A percentile compares a stretch with the other conserved stretches of the same genome.
phyloP scores from a whole-genome alignment of 2,113 vertebrate genomes.

The Aegithalos caudatus region DNA sequence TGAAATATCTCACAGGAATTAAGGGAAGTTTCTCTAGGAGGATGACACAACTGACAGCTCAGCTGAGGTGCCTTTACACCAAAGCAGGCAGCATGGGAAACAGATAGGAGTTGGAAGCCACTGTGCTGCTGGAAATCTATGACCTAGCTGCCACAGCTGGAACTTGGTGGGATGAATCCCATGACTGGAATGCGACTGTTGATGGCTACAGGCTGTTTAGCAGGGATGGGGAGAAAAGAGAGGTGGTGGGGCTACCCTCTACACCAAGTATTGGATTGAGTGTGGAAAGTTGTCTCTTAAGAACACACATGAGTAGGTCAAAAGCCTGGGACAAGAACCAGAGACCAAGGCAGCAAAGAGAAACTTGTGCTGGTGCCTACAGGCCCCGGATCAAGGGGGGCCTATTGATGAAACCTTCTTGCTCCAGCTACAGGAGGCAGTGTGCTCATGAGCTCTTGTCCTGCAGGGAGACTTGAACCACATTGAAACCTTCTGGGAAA shows the following conservation, averaged over 20 bases:
- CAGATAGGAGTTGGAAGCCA: neutral
- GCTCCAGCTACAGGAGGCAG: neutral
- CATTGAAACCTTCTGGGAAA: neutral
- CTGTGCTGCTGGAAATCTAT: neutral
- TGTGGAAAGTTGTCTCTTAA: neutral
- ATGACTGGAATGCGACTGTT: neutral
- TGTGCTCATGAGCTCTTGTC: neutral
- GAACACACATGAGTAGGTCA: neutral
- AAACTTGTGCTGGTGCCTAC: neutral
- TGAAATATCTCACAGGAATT: neutral
- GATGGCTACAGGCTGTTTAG: neutral
- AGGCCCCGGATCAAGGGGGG: too few species aligned
- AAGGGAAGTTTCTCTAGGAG: neutral
- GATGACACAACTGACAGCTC: accelerated
- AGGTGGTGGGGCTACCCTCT: neutral
- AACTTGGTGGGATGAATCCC: neutral
- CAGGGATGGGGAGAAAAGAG: neutral
- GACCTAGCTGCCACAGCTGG: neutral
- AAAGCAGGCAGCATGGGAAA: neutral
- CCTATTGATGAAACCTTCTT: neutral
- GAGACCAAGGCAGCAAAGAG: neutral
- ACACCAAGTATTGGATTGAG: neutral
- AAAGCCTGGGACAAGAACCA: neutral
- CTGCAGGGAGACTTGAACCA: neutral
- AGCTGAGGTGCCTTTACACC: neutral